A percentile compares a stretch with the other conserved stretches of the same genome.
These are phyloP conservation scores for Gopherus evgoodei DNA, from an alignment of 2,113 vertebrate species.

Conservation along the genomic window DNA sequence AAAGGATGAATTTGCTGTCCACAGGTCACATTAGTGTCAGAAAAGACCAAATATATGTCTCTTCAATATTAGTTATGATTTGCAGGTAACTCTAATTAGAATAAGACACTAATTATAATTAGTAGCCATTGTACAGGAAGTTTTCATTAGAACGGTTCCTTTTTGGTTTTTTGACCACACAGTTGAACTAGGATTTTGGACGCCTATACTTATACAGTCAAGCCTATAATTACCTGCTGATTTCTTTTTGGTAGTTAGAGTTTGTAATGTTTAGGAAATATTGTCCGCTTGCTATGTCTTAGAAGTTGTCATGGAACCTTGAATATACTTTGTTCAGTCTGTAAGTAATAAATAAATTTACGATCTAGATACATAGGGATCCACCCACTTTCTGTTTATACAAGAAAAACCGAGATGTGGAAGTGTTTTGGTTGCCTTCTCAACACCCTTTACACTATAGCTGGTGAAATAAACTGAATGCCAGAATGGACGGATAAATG, in stretches of 20 bases:
- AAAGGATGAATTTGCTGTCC: not conserved
- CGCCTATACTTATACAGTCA: slow-evolving; percentile 38
- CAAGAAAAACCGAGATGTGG: slow-evolving; percentile 58
- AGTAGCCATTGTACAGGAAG: slow-evolving; percentile 40
- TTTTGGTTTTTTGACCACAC: slow-evolving; percentile 45
- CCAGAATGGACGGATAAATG: not conserved
- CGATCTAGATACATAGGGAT: not conserved
- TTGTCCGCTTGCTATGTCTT: slow-evolving; percentile 54
- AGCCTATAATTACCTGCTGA: slow-evolving; percentile 70
- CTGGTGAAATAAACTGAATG: not conserved
- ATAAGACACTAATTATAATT: slow-evolving; percentile 52
- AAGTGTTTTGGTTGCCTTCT: slow-evolving; percentile 20
- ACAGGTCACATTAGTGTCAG: not conserved
- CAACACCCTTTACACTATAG: not conserved
- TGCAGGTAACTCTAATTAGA: slow-evolving; percentile 64
- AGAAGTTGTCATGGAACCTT: slow-evolving; percentile 56
- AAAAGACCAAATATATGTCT: slow-evolving; percentile 31
- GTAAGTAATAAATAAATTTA: slow-evolving; percentile 74
- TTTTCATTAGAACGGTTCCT: slow-evolving; percentile 49
- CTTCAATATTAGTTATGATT: slow-evolving; percentile 26
- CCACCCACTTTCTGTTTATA: slow-evolving; percentile 3
- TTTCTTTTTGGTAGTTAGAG: slow-evolving; percentile 70
- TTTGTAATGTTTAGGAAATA: slow-evolving; percentile 49
- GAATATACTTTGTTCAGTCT: slow-evolving; percentile 46
- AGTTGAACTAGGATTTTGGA: slow-evolving; percentile 57